These are phyloP conservation scores for Liparis tanakae DNA, from an alignment of 2,797 vertebrate genomes.

Conservation along the genomic window DNA sequence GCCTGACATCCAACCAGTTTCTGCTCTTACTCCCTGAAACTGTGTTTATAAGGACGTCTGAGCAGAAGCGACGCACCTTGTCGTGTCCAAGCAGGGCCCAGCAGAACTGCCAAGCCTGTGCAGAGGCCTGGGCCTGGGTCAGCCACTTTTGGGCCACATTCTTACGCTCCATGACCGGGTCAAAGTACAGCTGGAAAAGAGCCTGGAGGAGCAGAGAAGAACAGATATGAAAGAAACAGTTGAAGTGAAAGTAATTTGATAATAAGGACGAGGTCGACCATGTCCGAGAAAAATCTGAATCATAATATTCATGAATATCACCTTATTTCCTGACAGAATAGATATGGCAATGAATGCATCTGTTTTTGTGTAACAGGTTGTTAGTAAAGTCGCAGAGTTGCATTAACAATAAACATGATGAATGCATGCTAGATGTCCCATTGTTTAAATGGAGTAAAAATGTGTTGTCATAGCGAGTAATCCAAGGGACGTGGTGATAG, in stretches of 20 bases:
- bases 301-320: neutral
- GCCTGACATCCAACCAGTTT: neutral
- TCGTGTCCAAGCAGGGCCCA: slow-evolving; percentile 92
- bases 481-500: slow-evolving; percentile 73
- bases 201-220: slow-evolving; percentile 80
- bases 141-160: slow-evolving; percentile 98
- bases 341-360: neutral
- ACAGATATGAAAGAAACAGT: neutral
- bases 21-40: neutral
- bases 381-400: neutral
- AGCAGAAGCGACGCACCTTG: slow-evolving; percentile 77
- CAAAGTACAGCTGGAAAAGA: slow-evolving; percentile 97
- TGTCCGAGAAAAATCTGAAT: neutral
- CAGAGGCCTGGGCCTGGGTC: slow-evolving; percentile 94
- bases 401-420: neutral
- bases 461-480: slow-evolving; percentile 71
- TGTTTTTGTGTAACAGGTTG: neutral
- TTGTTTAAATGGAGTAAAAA: slow-evolving; percentile 52
- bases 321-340: neutral
- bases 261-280: neutral
- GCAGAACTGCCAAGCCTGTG: slow-evolving; percentile 97
- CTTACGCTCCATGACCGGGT: slow-evolving; percentile 96
- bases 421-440: slow-evolving; percentile 24
- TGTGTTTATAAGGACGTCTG: neutral
- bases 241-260: neutral